A percentile compares a stretch with the other conserved stretches of the same genome.
Evolutionary conservation across 1,140 invertebrate species (phyloP).

Genomic region (Drosophila pseudoobscura): DNA sequence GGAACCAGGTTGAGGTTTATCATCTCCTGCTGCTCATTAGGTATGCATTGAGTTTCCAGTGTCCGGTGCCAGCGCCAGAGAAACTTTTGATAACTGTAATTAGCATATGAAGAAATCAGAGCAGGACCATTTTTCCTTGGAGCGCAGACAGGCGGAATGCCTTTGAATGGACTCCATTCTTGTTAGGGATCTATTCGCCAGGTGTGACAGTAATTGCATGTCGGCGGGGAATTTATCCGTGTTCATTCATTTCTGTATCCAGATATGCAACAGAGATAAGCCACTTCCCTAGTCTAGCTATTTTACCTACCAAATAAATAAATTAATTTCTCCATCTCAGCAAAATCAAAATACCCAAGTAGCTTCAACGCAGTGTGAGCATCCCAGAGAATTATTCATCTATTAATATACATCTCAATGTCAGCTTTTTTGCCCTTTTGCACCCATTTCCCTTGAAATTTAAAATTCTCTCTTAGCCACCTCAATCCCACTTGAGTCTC

Average conservation of each 20-base stretch:
- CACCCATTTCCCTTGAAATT: constrained; percentile 17
- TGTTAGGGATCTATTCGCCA: constrained; percentile 8
- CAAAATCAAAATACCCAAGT: too few relatives aligned
- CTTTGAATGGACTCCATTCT: constrained; percentile 43
- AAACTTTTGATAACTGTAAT: constrained; percentile 71
- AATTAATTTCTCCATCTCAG: too few relatives aligned
- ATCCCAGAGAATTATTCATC: background rate
- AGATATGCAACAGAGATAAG: too few relatives aligned
- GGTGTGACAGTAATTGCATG: constrained; percentile 20
- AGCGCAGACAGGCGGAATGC: constrained; percentile 49
- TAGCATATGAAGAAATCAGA: constrained; percentile 74
- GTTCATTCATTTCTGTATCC: background rate
- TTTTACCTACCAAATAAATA: too few relatives aligned
- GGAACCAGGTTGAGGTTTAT: too few relatives aligned
- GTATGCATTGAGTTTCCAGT: constrained; percentile 69
- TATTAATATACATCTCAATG: constrained; percentile 4
- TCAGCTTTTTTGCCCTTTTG: constrained; percentile 4
- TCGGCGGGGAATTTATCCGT: background rate
- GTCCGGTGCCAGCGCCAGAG: constrained; percentile 39
- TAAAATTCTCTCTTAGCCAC: constrained; percentile 21
- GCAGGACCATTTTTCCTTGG: constrained; percentile 13
- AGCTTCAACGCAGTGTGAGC: too few relatives aligned
- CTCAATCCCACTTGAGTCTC: constrained; percentile 4
- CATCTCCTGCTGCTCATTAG: constrained; percentile 47
- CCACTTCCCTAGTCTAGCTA: too few relatives aligned